Conservation (phyloP, 2,797 vertebrate species). For the Malacoraja senta region DNA sequence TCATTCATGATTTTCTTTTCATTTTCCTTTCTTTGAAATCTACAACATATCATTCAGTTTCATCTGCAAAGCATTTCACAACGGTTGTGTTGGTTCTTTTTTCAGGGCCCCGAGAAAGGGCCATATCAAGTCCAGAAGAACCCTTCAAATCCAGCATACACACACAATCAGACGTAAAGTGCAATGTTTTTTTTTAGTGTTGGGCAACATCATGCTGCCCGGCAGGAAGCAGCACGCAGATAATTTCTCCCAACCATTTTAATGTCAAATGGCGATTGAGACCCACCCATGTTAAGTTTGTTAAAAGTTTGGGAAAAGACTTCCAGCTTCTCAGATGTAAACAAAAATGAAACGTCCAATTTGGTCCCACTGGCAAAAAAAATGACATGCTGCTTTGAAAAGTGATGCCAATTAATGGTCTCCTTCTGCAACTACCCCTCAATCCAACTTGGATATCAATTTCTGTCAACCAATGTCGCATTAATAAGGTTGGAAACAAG, state of each 20-base stretch:
- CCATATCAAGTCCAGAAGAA: constrained; percentile 28
- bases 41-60: constrained; percentile 15
- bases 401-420: neutral
- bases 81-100: constrained; percentile 33
- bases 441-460: neutral
- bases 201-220: constrained; percentile 36
- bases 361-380: constrained; percentile 27
- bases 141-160: constrained; percentile 16
- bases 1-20: constrained; percentile 29
- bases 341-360: constrained; percentile 37
- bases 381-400: constrained; percentile 21
- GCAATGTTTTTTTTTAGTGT: constrained; percentile 39
- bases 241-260: constrained; percentile 30
- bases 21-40: constrained; percentile 6
- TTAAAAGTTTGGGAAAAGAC: too few species aligned
- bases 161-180: constrained; percentile 38
- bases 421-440: constrained; percentile 12
- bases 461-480: neutral
- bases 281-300: constrained; percentile 33
- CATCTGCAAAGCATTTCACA: constrained; percentile 26
- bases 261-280: constrained; percentile 25
- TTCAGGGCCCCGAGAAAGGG: constrained; percentile 11
- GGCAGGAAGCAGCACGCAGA: constrained; percentile 36
- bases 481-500: neutral
- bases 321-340: constrained; percentile 38